These are phyloP conservation scores for Garra rufa DNA, from an alignment of 2,113 vertebrate species.

Conservation along the genomic window DNA sequence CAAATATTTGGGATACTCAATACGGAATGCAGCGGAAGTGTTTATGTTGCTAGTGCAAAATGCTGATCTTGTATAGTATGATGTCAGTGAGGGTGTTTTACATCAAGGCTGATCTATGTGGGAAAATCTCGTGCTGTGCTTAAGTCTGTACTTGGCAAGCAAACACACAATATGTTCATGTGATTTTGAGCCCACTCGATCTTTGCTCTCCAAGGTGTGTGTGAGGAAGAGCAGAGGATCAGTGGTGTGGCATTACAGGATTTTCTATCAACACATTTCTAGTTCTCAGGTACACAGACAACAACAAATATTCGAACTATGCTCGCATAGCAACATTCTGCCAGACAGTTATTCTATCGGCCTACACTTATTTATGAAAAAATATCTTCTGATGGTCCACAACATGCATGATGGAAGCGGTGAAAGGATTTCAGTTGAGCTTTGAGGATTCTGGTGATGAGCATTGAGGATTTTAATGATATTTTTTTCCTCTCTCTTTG, in stretches of 20 bases:
- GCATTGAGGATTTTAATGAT: not conserved
- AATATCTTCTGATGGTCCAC: not conserved
- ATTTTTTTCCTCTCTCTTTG: not conserved
- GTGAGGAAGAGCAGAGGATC: constrained; percentile 34
- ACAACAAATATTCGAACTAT: not conserved
- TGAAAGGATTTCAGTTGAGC: not conserved
- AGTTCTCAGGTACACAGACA: constrained; percentile 14
- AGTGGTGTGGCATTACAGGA: constrained; percentile 12
- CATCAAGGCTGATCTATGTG: constrained; percentile 52
- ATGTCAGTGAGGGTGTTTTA: constrained; percentile 43
- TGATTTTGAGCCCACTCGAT: constrained; percentile 47
- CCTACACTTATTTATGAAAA: not conserved
- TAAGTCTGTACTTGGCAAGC: constrained; percentile 53
- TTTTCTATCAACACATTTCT: constrained; percentile 14
- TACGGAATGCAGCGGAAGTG: not conserved
- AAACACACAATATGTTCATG: constrained; percentile 60
- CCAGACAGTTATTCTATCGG: not conserved
- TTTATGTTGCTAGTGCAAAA: constrained; percentile 1
- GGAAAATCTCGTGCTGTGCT: constrained; percentile 55
- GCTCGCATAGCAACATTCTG: not conserved
- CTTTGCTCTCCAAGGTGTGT: constrained; percentile 22
- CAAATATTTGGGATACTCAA: not conserved
- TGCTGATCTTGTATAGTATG: constrained; percentile 15
- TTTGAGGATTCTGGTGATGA: not conserved
- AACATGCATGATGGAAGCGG: not conserved